Percentiles rank a stretch among this genome's conserved stretches.
Conservation (phyloP, 2,797 vertebrate species). For the Scomberomorus guttatus region DNA sequence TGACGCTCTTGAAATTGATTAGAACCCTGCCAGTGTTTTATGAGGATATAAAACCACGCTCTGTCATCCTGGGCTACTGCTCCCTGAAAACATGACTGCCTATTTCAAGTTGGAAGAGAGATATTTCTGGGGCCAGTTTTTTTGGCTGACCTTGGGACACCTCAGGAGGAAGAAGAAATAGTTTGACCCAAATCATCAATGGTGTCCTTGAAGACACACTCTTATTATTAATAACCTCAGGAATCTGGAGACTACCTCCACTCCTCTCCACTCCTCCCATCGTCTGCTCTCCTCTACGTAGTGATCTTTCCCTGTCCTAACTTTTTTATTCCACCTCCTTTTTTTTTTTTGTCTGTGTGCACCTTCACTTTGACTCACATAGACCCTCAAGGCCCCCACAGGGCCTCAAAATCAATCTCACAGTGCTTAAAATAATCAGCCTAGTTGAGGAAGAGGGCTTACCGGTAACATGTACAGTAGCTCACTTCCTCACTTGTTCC, state of each 20-base stretch:
- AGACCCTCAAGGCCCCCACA: conserved; percentile 57
- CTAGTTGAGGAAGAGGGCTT: conserved; percentile 71
- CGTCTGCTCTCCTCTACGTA: conserved; percentile 17
- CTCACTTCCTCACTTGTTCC: conserved; percentile 19
- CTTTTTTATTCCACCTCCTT: conserved; percentile 53
- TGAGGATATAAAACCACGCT: not conserved
- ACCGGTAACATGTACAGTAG: conserved; percentile 60
- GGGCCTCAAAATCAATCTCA: conserved; percentile 76
- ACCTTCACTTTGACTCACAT: conserved; percentile 61
- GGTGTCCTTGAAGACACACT: conserved; percentile 73
- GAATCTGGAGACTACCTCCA: conserved; percentile 72
- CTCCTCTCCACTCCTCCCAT: conserved; percentile 34
- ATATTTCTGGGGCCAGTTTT: conserved; percentile 52
- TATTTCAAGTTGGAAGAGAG: conserved; percentile 35
- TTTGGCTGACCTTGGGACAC: conserved; percentile 60
- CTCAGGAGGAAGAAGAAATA: conserved; percentile 70
- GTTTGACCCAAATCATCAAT: conserved; percentile 76
- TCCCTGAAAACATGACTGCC: conserved; percentile 30
- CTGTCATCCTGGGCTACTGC: not conserved
- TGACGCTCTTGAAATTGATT: not conserved
- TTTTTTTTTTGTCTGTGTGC: conserved; percentile 39
- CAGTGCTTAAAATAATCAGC: conserved; percentile 81
- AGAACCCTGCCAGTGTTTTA: conserved; percentile 16
- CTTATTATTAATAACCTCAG: conserved; percentile 78
- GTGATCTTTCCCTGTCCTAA: conserved; percentile 51